phyloP scores from a whole-genome alignment of 2,888 invertebrate species.

The Nomada goodeniana region DNA sequence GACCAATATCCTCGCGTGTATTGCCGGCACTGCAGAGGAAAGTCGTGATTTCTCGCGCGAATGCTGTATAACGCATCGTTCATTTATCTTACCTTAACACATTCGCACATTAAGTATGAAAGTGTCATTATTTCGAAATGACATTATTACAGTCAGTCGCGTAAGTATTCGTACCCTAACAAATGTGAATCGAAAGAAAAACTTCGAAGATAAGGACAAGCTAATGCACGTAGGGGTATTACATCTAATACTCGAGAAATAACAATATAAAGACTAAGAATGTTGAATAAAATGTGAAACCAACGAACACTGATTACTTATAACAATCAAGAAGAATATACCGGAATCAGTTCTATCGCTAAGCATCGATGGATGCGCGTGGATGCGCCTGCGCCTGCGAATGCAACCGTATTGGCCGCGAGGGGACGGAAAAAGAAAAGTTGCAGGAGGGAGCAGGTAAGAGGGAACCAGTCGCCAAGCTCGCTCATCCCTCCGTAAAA shows the following conservation, averaged over 20 bases:
- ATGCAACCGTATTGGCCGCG: slow-evolving; percentile 34
- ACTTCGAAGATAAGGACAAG: neutral
- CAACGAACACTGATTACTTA: neutral
- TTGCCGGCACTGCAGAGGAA: neutral
- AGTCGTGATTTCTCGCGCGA: slow-evolving; percentile 3
- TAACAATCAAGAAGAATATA: slow-evolving; percentile 1
- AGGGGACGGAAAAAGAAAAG: slow-evolving; percentile 37
- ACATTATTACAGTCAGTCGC: neutral
- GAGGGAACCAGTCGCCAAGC: slow-evolving; percentile 48
- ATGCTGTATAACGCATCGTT: neutral
- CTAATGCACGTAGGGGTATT: neutral
- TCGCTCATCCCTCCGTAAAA: slow-evolving; percentile 57
- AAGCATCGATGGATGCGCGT: slow-evolving; percentile 36
- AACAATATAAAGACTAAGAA: neutral
- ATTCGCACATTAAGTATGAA: neutral
- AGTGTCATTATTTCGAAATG: neutral
- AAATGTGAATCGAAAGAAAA: neutral
- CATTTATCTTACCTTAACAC: neutral
- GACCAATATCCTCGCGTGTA: slow-evolving; percentile 33
- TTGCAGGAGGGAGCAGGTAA: slow-evolving; percentile 31
- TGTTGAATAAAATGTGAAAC: neutral
- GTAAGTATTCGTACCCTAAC: neutral
- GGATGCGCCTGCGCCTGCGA: slow-evolving; percentile 43
- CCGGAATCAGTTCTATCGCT: slow-evolving; percentile 35
- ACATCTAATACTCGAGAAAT: neutral